Percentiles rank a stretch among this genome's conserved stretches.
phyloP scores from a whole-genome alignment of 2,888 invertebrate species.

The Brassicogethes aeneus region DNA sequence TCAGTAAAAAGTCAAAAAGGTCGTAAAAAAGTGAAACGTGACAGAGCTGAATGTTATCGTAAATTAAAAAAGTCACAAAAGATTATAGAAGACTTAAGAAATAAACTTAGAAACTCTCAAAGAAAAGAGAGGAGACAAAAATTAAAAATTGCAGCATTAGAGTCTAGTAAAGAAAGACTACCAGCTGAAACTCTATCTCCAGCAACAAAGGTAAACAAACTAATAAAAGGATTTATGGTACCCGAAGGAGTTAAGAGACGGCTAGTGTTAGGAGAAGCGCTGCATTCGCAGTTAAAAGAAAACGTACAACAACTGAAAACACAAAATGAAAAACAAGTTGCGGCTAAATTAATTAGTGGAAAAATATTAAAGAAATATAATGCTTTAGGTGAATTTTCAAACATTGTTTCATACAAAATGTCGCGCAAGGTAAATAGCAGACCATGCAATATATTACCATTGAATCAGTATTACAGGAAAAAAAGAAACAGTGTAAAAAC shows the following conservation, averaged over 20 bases:
- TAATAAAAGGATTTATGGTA: conserved; percentile 1
- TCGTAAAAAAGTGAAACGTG: not conserved
- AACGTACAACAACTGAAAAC: not conserved
- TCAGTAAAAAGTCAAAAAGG: not conserved
- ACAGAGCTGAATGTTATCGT: not conserved
- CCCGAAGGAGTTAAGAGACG: conserved; percentile 2
- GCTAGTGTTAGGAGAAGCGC: conserved; percentile 3
- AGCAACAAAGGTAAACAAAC: conserved; percentile 1
- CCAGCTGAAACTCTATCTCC: not conserved
- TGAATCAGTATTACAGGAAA: not conserved
- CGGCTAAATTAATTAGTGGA: conserved; percentile 3
- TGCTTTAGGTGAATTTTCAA: too few relatives aligned
- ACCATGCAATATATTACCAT: not conserved
- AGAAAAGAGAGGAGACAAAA: conserved; percentile 1
- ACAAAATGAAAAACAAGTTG: conserved; percentile 2
- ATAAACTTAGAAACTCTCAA: conserved; percentile 2
- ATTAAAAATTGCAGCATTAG: not conserved
- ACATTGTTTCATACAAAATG: not conserved
- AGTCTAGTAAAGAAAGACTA: conserved; percentile 1
- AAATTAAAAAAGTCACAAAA: not conserved
- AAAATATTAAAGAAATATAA: conserved; percentile 2
- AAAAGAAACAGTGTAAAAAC: not conserved
- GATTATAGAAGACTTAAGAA: too few relatives aligned
- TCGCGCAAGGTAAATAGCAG: not conserved
- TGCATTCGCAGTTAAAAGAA: conserved; percentile 1